These are phyloP conservation scores for Lutjanus campechanus DNA, from an alignment of 2,797 vertebrate genomes.

Conservation along the genomic window DNA sequence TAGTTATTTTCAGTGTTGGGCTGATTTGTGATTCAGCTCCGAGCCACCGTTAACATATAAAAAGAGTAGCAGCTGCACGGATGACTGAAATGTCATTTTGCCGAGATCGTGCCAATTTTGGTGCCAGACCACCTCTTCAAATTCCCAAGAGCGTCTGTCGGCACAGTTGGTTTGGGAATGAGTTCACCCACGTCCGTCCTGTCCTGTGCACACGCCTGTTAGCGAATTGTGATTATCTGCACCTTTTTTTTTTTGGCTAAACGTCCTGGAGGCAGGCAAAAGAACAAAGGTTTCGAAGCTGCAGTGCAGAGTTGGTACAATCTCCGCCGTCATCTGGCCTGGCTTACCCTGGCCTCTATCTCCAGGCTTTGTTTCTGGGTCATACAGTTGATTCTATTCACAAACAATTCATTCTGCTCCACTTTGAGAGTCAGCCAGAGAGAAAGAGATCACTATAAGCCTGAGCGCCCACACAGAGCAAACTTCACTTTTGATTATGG, in stretches of 20 bases:
- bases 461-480: slow-evolving; percentile 63
- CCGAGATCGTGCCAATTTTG: slow-evolving; percentile 36
- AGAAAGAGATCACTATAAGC: slow-evolving; percentile 54
- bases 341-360: slow-evolving; percentile 22
- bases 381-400: slow-evolving; percentile 59
- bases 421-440: slow-evolving; percentile 60
- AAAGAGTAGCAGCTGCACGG: slow-evolving; percentile 63
- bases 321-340: slow-evolving; percentile 33
- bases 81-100: slow-evolving; percentile 55
- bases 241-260: slow-evolving; percentile 34
- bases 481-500: slow-evolving; percentile 75
- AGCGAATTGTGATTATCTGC: slow-evolving; percentile 10
- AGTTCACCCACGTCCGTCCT: slow-evolving; percentile 35
- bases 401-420: slow-evolving; percentile 65
- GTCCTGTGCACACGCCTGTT: slow-evolving; percentile 22
- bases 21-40: slow-evolving; percentile 54
- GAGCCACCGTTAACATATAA: slow-evolving; percentile 51
- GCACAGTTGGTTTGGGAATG: slow-evolving; percentile 11
- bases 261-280: slow-evolving; percentile 7
- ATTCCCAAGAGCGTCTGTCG: slow-evolving; percentile 31
- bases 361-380: slow-evolving; percentile 73
- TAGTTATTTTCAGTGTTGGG: slow-evolving; percentile 27
- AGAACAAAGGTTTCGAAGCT: slow-evolving; percentile 12
- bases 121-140: slow-evolving; percentile 63
- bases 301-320: slow-evolving; percentile 13